Conservation (phyloP, 2,888 invertebrate species). For the Tipula unca region DNA sequence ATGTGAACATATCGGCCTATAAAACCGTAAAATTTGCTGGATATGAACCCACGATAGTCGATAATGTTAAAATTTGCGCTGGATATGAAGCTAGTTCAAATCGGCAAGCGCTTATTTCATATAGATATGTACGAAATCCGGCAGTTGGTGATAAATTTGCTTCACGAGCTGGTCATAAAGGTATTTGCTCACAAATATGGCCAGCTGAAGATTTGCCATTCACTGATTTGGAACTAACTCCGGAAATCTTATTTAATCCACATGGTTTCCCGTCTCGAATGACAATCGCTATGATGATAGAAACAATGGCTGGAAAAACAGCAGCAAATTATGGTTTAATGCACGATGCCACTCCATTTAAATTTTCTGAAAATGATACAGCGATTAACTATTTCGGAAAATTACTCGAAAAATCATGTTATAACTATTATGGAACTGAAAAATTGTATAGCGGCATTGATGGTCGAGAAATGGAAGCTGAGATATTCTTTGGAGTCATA, state of each 20-base stretch:
- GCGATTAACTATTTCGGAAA: constrained; percentile 92
- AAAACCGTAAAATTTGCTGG: constrained; percentile 56
- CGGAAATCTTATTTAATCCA: constrained; percentile 98
- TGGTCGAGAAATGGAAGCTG: constrained; percentile 83
- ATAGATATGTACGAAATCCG: constrained; percentile 64
- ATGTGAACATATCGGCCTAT: constrained; percentile 56
- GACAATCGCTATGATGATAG: constrained; percentile 99
- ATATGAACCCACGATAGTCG: constrained; percentile 71
- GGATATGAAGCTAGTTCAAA: constrained; percentile 47
- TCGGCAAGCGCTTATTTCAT: constrained; percentile 61
- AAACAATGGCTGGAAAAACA: constrained; percentile 96
- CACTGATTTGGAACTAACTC: constrained; percentile 90
- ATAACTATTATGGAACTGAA: constrained; percentile 95
- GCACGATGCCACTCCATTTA: constrained; percentile 95
- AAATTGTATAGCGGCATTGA: constrained; percentile 90
- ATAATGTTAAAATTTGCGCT: constrained; percentile 71
- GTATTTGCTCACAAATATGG: constrained; percentile 91
- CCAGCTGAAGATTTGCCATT: constrained; percentile 92
- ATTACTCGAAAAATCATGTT: constrained; percentile 79
- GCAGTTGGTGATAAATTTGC: constrained; percentile 98
- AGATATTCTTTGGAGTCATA: constrained; percentile 95
- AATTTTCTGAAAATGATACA: constrained; percentile 80
- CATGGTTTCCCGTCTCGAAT: constrained; percentile 98
- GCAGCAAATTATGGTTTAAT: constrained; percentile 82
- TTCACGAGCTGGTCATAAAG: constrained; percentile 97